Evolutionary conservation across 2,113 vertebrate species (phyloP), one percentile per base, ranked within the genome.

Genomic region (Geococcyx californianus): DNA sequence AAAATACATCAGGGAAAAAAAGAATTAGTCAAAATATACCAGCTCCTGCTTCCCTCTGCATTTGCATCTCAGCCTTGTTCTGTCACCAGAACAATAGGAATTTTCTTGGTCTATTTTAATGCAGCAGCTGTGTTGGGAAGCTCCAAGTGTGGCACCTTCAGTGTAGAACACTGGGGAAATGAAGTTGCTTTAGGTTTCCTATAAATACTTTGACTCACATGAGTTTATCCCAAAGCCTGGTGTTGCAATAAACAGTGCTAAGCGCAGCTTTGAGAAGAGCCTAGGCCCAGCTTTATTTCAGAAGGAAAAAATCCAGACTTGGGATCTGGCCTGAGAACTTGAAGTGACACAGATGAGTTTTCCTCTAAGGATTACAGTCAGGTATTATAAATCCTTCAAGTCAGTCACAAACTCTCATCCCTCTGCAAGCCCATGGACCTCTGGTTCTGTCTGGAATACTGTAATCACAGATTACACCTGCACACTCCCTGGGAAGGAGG

Each of bases 51-150:
- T 85, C 67, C 29, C 24, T 77, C 59, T 84, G 33, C 29, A 2
- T 83, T 75, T 94, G 38, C 60, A 77, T 70, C 82, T 83, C 84
- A 94, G 75, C 93, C 93, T 95, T 67, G 77, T 93, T 85, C 74
- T 95, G 78, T 94, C 92, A 95, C 88, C 67, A 73, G 78, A 94
- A 95, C 87, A 96, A 93, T 9, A 90, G 87, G 51, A 90, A 85
- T 80, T 80, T 75, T 84, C 80, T 51, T 3, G 0, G 67, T 64
- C 75, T 97, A 44, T 88, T 95, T 79, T 55, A 80, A 93, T 55
- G 72, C 11, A 15, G 51, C 42, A 85, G 78, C 72, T 95, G 58
- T 63, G 74, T 87, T 79, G 29, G 63, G 88, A 91, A 90, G 11
- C 70, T 82, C 59, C 3, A 9, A 63, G 75, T 63, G 20, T 82